Evolutionary conservation across 2,797 vertebrate species (phyloP).

Genomic region (Muscicapa striata): DNA sequence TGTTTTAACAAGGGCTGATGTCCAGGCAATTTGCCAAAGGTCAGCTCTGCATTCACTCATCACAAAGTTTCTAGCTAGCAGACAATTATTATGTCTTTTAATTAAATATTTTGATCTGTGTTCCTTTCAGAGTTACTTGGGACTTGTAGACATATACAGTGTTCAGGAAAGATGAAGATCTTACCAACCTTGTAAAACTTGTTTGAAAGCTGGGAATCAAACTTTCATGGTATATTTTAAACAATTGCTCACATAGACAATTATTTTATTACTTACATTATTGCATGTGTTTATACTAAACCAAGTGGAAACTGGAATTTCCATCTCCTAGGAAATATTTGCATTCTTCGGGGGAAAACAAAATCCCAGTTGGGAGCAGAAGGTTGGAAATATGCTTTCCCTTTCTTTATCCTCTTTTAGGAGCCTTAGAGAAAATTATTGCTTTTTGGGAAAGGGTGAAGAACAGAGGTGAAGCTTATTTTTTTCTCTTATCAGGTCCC

Average conservation of each 20-base stretch:
- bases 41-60: not conserved
- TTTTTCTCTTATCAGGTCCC: not conserved
- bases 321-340: not conserved
- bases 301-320: not conserved
- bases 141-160: not conserved
- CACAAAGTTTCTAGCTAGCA: not conserved
- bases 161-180: not conserved
- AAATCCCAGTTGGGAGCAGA: not conserved
- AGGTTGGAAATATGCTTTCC: not conserved
- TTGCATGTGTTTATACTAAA: not conserved
- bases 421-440: not conserved
- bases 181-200: not conserved
- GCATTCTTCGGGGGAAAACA: not conserved
- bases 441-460: not conserved
- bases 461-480: not conserved
- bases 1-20: not conserved
- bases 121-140: not conserved
- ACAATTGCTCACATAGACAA: not conserved
- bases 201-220: not conserved
- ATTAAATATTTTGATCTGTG: not conserved
- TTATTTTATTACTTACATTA: not conserved
- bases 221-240: not conserved
- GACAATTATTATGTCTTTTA: not conserved
- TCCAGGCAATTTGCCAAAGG: not conserved
- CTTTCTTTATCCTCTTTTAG: not conserved